Evolutionary conservation across 2,888 invertebrate species (phyloP), one percentile per base, ranked within the genome.

Genomic region (Hypomecis atomaria): DNA sequence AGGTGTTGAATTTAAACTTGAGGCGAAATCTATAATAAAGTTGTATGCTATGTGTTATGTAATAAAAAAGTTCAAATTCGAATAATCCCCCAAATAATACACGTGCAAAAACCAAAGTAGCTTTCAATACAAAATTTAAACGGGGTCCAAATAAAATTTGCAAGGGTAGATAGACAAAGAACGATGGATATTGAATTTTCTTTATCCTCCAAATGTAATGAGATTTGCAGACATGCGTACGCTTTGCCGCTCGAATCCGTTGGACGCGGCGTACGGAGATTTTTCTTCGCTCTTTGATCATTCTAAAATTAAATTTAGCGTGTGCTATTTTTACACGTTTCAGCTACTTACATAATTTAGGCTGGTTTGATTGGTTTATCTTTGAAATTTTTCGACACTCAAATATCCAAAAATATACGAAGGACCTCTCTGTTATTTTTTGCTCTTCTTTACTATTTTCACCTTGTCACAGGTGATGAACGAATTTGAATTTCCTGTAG

Each of bases 141-240:
- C 67, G 71, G 71, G 71, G 72, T 70, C 72, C 69, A 80, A 83
- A 84, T 83, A 81, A 81, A 82, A 81, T 83, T 81, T 81, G 78
- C 75, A 73, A 75, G 78, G 79, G 77, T 78, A 76, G 78, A 77
- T 79, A 81, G 78, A 79, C 81, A 83, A 82, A 82, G 81, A 83
- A 78, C 78, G 79, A 83, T 82, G 83, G 81, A 82, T 84, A 88
- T 87, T 86, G 88, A 87, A 85, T 87, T 87, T 84, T 82, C 84
- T 84, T 85, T 85, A 86, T 84, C 85, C 87, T 80, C 78, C 76
- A 78, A 82, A 84, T 83, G 87, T 87, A 88, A 87, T 88, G 81
- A 85, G 87, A 89, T 87, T 88, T 88, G 79, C 75, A 82, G 82
- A 87, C 83, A 86, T 80, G 84, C 83, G 85, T 84, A 78, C 83